Base-by-base conservation (phyloP, 1,140 invertebrate species). In the Mizuhopecten yessoensis region DNA sequence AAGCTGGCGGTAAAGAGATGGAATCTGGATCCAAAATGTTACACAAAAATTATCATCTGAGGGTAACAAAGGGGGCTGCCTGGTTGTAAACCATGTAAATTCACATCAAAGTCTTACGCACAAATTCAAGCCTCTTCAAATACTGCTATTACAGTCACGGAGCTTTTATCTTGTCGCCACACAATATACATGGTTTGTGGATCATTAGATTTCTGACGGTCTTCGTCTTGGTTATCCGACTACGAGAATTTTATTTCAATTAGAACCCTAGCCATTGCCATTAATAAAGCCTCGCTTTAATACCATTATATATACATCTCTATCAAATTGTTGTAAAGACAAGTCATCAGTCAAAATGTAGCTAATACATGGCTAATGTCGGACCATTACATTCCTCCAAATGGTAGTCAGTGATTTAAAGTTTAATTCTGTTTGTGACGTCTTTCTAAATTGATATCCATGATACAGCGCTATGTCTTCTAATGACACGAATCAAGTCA, bases 361-460 rank as follows among this genome's bases (percentile, higher is more conserved):
- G n/a, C 57, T 75, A 75, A 75, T 75, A 75, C 57, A 29, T 75
- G 23, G 57, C 57, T 75, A 75, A 75, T 75, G 29, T 75, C n/a
- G 57, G 57, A 29, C 57, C 57, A 75, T 75, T 75, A 75, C n/a
- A n/a, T 75, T 75, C 57, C 23, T 29, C 57, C 5, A 17, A 75
- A 75, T 29, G 5, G 57, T 75, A 75, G 57, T 75, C 57, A 17
- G 57, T 29, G 57, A 75, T 75, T 75, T 75, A 75, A 75, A 75
- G 57, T 75, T 75, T 75, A 75, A 75, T 75, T 75, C 29, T 75
- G 57, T 75, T n/a, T 17, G 57, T 75, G 57, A 75, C 29, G n/a
- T 75, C 57, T 75, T 75, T 75, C 57, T n/a, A 75, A 75, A 75
- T 75, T 75, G 57, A 75, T 75, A 75, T 75, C 57, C 57, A 75